phyloP scores from a whole-genome alignment of 2,113 vertebrate species.

The Acrocephalus arundinaceus region DNA sequence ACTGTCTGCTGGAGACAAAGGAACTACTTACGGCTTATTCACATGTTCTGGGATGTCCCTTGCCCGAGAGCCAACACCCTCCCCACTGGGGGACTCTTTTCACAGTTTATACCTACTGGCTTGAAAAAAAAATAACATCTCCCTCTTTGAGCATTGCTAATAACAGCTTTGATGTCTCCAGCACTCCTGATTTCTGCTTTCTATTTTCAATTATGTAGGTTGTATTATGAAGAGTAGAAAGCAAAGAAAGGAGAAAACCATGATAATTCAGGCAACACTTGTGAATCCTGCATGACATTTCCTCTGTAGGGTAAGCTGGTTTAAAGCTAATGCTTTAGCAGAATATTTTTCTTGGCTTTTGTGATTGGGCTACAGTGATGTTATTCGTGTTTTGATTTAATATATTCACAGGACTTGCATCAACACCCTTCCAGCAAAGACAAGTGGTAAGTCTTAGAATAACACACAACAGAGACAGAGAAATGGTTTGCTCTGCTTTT shows the following conservation, averaged over 20 bases:
- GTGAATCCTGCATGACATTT: not conserved
- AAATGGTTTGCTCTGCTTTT: not conserved
- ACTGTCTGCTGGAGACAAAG: not conserved
- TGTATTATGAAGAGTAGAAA: not conserved
- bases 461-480: accelerated
- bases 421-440: not conserved
- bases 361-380: not conserved
- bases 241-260: not conserved
- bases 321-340: not conserved
- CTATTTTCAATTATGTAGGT: not conserved
- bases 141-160: not conserved
- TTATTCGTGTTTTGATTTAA: not conserved
- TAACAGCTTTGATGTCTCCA: not conserved
- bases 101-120: not conserved
- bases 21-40: not conserved
- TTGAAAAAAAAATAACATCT: not conserved
- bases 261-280: not conserved
- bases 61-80: accelerated
- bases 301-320: not conserved
- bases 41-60: not conserved
- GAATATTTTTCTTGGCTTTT: not conserved
- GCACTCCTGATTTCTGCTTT: not conserved
- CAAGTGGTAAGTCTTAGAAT: not conserved
- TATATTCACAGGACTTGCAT: not conserved
- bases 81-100: accelerated